Base-by-base conservation (phyloP, 2,888 invertebrate species). In the Proisotoma minuta region DNA sequence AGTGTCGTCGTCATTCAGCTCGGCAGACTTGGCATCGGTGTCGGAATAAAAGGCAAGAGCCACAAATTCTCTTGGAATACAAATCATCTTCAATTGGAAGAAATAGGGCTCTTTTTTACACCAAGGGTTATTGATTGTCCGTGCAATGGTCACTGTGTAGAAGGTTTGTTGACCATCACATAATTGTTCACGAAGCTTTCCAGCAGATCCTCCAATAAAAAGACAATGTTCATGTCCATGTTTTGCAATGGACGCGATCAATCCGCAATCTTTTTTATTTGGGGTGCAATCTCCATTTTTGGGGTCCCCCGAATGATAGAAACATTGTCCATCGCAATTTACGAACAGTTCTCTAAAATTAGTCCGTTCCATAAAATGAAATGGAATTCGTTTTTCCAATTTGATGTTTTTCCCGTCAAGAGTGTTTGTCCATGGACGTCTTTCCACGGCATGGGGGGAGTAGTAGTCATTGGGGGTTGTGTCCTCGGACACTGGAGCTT, bases 1-100 rank as follows among this genome's bases (percentile, higher is more conserved):
- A 2, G 54, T 26, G 23, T 62, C 62, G 1, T 57, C 47, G 20
- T 18, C 18, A 8, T 59, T 27, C 1, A 50, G 48, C 4, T 27
- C 22, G 28, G 50, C 4, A n/a, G n/a, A n/a, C n/a, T n/a, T n/a
- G n/a, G n/a, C n/a, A 43, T 43, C 43, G 15, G 4, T 8, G 4
- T 15, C 43, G 4, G 4, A 5, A 20, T 43, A 43, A 20, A 43
- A 43, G 43, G 43, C 43, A 3, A 43, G n/a, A 3, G 43, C 43
- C 43, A 43, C 43, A 15, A 43, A 43, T 43, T 43, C 43, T 20
- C 18, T 43, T 43, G 43, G 43, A 43, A 43, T 15, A 15, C 43
- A 43, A 3, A 20, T n/a, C 43, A 43, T 43, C 15, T 43, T 43
- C n/a, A 18, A 18, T 8, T 20, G 4, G 20, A 43, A 43, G n/a